Evolutionary conservation across 2,797 vertebrate genomes (phyloP).

Genomic region (Sparidentex hasta): DNA sequence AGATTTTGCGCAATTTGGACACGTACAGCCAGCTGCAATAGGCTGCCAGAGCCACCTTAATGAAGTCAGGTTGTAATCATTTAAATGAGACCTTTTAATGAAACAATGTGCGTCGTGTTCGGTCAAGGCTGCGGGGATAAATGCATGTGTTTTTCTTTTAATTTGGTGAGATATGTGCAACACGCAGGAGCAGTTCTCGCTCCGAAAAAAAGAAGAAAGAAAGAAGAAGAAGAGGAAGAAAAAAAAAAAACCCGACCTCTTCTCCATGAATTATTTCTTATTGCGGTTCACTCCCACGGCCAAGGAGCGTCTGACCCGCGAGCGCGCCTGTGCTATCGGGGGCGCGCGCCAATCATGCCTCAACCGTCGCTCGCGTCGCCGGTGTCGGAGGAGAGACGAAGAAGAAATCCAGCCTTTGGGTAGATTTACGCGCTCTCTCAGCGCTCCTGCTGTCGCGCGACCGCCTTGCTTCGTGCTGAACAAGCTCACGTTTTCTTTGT

Average conservation of each 20-base stretch:
- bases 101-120: not conserved
- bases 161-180: constrained; percentile 23
- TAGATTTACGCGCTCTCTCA: not conserved
- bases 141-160: not conserved
- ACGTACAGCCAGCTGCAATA: not conserved
- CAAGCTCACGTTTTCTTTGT: constrained; percentile 1
- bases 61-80: not conserved
- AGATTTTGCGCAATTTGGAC: not conserved
- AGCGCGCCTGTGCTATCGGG: constrained; percentile 65
- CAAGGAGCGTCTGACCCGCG: constrained; percentile 68
- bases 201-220: not conserved
- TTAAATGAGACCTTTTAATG: constrained; percentile 28
- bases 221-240: too few relatives aligned
- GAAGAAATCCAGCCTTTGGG: constrained; percentile 31
- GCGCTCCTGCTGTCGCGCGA: not conserved
- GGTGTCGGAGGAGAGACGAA: constrained; percentile 44
- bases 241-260: constrained; percentile 49
- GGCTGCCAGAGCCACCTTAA: not conserved
- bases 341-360: constrained; percentile 78
- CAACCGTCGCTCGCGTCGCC: constrained; percentile 61
- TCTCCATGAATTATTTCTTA: constrained; percentile 81
- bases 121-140: not conserved
- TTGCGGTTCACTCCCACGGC: constrained; percentile 78
- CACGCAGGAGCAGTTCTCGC: constrained; percentile 14
- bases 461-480: not conserved